These are phyloP conservation scores for Aegithalos caudatus DNA, from an alignment of 2,113 vertebrate genomes.

Conservation along the genomic window DNA sequence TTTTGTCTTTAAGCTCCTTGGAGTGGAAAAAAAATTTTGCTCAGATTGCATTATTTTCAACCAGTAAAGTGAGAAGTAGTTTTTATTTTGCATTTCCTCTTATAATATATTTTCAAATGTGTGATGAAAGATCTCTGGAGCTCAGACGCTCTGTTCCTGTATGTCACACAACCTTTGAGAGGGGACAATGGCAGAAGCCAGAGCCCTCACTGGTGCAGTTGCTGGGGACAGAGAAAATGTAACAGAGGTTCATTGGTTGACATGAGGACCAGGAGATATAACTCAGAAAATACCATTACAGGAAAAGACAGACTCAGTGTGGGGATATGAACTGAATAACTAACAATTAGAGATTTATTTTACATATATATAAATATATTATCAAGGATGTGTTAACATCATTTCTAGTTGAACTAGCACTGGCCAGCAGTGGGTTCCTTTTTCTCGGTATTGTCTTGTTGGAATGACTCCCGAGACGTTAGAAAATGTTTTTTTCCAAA, in stretches of 20 bases:
- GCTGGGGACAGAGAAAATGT: neutral
- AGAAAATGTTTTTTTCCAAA: too few species aligned
- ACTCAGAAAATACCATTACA: neutral
- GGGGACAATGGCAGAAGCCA: neutral
- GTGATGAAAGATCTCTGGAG: neutral
- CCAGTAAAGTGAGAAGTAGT: neutral
- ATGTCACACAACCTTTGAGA: neutral
- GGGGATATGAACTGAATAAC: neutral
- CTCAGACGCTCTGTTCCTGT: neutral
- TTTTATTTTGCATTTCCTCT: neutral
- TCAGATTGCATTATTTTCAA: neutral
- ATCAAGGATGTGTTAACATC: fast-evolving
- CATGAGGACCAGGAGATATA: neutral
- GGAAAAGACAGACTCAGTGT: neutral
- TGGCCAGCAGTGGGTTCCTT: neutral
- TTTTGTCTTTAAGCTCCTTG: neutral
- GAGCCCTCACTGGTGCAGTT: neutral
- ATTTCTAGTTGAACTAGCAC: neutral
- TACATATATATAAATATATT: too few species aligned
- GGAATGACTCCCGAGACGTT: too few species aligned
- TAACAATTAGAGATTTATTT: neutral
- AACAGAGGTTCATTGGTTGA: neutral
- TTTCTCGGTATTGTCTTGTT: too few species aligned
- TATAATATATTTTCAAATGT: neutral
- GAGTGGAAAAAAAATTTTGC: neutral